phyloP scores from a whole-genome alignment of 2,797 vertebrate species.

The Cyprinella venusta region DNA sequence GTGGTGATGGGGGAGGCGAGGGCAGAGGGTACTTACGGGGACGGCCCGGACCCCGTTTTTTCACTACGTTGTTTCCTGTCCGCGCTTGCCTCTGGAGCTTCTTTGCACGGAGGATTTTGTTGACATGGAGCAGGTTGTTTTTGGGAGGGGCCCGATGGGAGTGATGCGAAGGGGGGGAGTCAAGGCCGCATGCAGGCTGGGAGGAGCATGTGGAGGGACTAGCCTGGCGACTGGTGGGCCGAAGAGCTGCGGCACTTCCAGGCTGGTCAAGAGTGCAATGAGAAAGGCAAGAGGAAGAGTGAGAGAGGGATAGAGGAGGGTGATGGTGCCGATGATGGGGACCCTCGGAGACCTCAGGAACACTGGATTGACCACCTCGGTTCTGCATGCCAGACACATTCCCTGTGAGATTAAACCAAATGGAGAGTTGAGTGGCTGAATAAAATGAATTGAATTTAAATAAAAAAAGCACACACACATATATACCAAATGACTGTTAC shows the following conservation, averaged over 20 bases:
- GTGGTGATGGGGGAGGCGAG: slow-evolving; percentile 73
- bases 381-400: slow-evolving; percentile 69
- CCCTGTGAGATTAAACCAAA: slow-evolving; percentile 49
- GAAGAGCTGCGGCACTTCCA: slow-evolving; percentile 56
- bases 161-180: slow-evolving; percentile 70
- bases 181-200: slow-evolving; percentile 69
- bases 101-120: slow-evolving; percentile 98
- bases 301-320: slow-evolving; percentile 74
- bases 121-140: slow-evolving; percentile 96
- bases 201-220: slow-evolving; percentile 66
- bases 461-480: too few species aligned
- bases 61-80: slow-evolving; percentile 94
- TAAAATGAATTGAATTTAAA: too few species aligned
- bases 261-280: slow-evolving; percentile 72
- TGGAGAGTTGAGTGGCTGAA: neutral
- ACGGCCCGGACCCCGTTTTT: slow-evolving; percentile 92
- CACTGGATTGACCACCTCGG: slow-evolving; percentile 65
- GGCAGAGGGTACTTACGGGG: slow-evolving; percentile 86
- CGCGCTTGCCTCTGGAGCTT: slow-evolving; percentile 96
- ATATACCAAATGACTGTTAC: neutral
- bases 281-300: slow-evolving; percentile 67
- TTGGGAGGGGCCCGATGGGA: slow-evolving; percentile 84
- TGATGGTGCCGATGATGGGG: slow-evolving; percentile 72
- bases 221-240: slow-evolving; percentile 69
- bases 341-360: slow-evolving; percentile 69